Evolutionary conservation across 2,113 vertebrate genomes (phyloP), one percentile per base, ranked within the genome.

Genomic region (Eolophus roseicapilla): DNA sequence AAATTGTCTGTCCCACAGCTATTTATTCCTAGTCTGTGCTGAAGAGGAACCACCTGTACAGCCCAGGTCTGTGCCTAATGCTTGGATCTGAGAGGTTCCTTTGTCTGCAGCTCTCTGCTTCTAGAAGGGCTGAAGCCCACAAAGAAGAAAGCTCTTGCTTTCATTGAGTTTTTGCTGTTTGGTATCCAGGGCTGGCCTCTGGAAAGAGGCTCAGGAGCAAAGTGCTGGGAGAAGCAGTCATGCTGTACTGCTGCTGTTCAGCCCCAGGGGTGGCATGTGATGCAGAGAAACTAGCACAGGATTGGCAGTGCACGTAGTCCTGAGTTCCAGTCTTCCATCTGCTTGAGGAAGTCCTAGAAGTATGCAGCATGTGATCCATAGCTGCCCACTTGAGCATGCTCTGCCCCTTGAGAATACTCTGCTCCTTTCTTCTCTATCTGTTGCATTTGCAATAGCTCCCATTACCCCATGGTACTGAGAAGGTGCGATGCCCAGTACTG

Each of bases 401-500:
- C 28, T 91, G 63, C 29, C 55, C 37, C 11, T 83, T 0, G 0
- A 49, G 57, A 21, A 5, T 20, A 8, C 37, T 43, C n/a, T 90
- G 63, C 35, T 37, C 41, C 11, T 74, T 50, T 18, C 37, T 82
- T 41, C 52, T 79, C n/a, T 50, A 1, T 10, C 39, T 2, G 0
- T 35, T 53, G 31, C 23, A 5, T 35, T 64, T 82, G 43, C 69
- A 37, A 8, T n/a, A 53, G 50, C 57, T 82, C 52, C 9, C 5
- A 0, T 43, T 29, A 29, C 21, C 8, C 13, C 25, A 5, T 1
- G 8, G 35, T 17, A 8, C 37, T 27, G 27, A 18, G 71, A 69
- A 21, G 21, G 65, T 35, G 2, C 17, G 0, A 0, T 28, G 14
- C 31, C 43, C 53, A 31, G 71, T 4, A 2, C 11, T 74, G 85